Conservation (phyloP, 2,888 invertebrate species). For the Dynastes tityus region DNA sequence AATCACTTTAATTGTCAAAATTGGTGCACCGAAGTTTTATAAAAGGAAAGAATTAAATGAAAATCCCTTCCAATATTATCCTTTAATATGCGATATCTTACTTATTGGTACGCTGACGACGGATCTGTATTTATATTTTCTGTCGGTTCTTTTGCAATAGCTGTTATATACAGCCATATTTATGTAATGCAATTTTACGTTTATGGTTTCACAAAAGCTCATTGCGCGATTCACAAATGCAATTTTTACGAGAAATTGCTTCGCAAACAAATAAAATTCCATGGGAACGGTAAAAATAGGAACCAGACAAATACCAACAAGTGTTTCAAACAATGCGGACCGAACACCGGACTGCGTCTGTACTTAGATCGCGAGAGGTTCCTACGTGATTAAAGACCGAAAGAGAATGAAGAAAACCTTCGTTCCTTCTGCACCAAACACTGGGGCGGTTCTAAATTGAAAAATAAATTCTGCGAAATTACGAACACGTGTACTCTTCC, state of each 20-base stretch:
- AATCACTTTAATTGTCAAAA: no score
- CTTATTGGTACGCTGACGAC: background rate
- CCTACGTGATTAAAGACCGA: conserved; percentile 19
- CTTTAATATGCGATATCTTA: no score
- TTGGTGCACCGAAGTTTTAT: no score
- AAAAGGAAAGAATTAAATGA: no score
- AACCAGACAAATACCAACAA: conserved; percentile 27
- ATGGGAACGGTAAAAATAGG: conserved; percentile 7
- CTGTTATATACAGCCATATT: background rate
- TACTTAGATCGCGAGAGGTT: conserved; percentile 12
- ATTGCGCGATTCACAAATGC: conserved; percentile 12
- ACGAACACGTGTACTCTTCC: conserved; percentile 31
- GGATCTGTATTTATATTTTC: background rate
- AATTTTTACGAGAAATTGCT: conserved; percentile 36
- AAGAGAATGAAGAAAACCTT: conserved; percentile 19
- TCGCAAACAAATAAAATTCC: conserved; percentile 23
- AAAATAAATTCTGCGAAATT: conserved; percentile 43
- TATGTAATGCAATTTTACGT: conserved; percentile 12
- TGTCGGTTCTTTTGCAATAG: background rate
- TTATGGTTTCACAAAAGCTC: conserved; percentile 16
- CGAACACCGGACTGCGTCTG: background rate
- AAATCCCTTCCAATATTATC: no score
- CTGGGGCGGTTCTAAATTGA: conserved; percentile 26
- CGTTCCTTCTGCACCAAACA: conserved; percentile 14
- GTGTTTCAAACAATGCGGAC: conserved; percentile 25